Evolutionary conservation across 1,140 invertebrate genomes (phyloP), one percentile per base, ranked within the genome.

Genomic region (Stenopsyche tienmushanensis): DNA sequence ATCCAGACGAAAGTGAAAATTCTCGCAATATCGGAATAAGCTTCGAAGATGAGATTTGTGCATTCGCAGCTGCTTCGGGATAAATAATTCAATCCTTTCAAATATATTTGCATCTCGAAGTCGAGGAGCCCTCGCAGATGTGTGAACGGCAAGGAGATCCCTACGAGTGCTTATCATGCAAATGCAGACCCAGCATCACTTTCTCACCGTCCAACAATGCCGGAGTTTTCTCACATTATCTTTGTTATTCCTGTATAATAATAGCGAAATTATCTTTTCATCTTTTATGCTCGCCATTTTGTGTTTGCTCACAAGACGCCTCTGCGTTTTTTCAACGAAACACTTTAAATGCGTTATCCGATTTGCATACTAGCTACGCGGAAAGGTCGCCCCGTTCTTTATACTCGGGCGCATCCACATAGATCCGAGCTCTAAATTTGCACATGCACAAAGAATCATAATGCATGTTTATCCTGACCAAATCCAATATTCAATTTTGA

Each of bases 231-330:
- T 66, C 68, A 70, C 68, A 70, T 70, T 64, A 70, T 70, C 68
- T 70, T 70, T 70, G 64, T 70, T 65, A 69, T 69, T 64, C 47
- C 63, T 64, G 68, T 47, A 66, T 66, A 59, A 66, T 60, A 70
- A 66, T 62, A 52, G 68, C 55, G 53, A 66, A 70, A 70, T 66
- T 70, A 70, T 70, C 68, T 70, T 55, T 66, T 64, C 54, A 60
- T 50, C 64, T 66, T 54, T 70, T 70, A 63, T 66, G 42, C 64
- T n/a, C 24, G 41, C 58, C 53, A 45, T 41, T 42, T 26, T 10
- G 57, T 70, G 68, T 70, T 70, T 70, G 68, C 64, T 60, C 54
- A 70, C 49, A 70, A 64, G 62, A 64, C 49, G 60, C 60, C 60
- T 62, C 60, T 39, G 60, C 45, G 44, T 60, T 60, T 10, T 47